These are phyloP conservation scores for Oscheius myriophilus DNA, from an alignment of 2,888 invertebrate genomes.

Conservation along the genomic window DNA sequence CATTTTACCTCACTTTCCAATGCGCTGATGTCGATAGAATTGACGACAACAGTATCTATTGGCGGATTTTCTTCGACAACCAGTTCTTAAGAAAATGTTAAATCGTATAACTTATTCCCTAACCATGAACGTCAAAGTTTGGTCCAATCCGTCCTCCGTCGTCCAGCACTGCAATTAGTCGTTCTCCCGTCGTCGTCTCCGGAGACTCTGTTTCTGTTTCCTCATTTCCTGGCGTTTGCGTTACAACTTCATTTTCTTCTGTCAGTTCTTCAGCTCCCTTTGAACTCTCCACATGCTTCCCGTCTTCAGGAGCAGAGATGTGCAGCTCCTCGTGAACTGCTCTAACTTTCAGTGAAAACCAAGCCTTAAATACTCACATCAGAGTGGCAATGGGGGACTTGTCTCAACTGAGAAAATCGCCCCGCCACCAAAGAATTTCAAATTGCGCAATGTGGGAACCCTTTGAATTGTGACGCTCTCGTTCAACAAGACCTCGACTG, in stretches of 20 bases:
- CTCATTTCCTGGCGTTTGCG: neutral
- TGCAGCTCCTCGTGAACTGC: constrained; percentile 16
- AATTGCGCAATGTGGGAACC: no score
- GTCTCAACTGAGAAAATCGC: no score
- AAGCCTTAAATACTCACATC: neutral
- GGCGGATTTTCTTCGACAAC: constrained; percentile 1
- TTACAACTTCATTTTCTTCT: neutral
- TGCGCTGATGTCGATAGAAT: constrained; percentile 12
- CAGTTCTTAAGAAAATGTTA: constrained; percentile 2
- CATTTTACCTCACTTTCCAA: constrained; percentile 23
- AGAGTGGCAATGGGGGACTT: no score
- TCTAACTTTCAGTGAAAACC: constrained; percentile 8
- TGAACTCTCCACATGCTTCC: neutral
- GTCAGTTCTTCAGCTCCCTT: neutral
- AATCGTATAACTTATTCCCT: neutral
- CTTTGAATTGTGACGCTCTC: no score
- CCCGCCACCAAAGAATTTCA: no score
- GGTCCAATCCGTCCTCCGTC: constrained; percentile 26
- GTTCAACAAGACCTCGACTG: no score
- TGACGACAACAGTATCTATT: neutral
- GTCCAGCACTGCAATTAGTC: constrained; percentile 8
- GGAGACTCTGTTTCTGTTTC: neutral
- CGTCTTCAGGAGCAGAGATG: constrained; percentile 16
- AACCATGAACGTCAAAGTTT: constrained; percentile 27
- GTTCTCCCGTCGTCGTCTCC: neutral